These are phyloP conservation scores for Salticus scenicus DNA, from an alignment of 2,888 invertebrate species.

Conservation along the genomic window DNA sequence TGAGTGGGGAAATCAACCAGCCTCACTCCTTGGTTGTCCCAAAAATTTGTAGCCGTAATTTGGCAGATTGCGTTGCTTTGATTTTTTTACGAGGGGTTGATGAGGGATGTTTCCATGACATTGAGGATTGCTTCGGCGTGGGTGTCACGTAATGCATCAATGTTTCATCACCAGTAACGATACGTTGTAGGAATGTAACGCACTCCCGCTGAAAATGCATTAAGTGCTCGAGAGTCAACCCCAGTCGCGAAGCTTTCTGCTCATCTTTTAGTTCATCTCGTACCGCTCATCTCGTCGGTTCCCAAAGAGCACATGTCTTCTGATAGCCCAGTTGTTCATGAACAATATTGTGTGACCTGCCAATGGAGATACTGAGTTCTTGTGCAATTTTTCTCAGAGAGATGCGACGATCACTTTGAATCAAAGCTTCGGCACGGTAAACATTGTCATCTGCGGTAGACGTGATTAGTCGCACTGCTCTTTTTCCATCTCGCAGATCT, in stretches of 20 bases:
- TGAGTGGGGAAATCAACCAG: too few relatives aligned
- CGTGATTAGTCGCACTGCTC: too few relatives aligned
- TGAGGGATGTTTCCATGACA: neutral
- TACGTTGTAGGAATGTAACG: neutral
- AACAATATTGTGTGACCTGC: too few relatives aligned
- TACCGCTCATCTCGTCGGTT: too few relatives aligned
- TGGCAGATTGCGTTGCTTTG: neutral
- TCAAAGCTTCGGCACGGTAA: too few relatives aligned
- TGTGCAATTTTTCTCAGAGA: too few relatives aligned
- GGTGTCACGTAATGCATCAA: neutral
- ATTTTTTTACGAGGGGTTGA: neutral
- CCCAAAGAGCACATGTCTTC: neutral
- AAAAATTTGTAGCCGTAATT: neutral
- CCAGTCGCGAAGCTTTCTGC: neutral
- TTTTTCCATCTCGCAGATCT: too few relatives aligned
- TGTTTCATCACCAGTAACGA: neutral
- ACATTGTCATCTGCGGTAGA: too few relatives aligned
- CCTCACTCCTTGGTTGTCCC: too few relatives aligned
- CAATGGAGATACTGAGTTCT: too few relatives aligned
- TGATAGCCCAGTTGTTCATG: neutral
- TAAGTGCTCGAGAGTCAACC: neutral
- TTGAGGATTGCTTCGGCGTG: neutral
- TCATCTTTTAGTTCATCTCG: neutral
- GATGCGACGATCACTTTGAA: too few relatives aligned
- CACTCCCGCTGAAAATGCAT: neutral